phyloP scores from a whole-genome alignment of 2,113 vertebrate genomes.

The Cryptomyrus ogoouensis region DNA sequence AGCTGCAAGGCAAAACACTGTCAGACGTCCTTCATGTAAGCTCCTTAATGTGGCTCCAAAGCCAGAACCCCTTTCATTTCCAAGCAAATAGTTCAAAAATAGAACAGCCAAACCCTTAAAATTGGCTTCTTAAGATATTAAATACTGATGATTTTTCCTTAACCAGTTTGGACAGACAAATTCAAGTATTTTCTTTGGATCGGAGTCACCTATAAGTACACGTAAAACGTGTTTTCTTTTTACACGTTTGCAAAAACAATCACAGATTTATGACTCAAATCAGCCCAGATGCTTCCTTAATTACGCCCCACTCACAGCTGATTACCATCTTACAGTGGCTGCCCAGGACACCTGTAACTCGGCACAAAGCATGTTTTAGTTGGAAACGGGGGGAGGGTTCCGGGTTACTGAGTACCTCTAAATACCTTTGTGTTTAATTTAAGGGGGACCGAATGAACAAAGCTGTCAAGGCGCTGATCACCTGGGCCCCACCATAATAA shows the following conservation, averaged over 20 bases:
- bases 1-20: not conserved
- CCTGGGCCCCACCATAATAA: not conserved
- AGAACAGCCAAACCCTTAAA: not conserved
- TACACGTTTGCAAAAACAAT: not conserved
- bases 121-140: not conserved
- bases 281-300: conserved; percentile 7
- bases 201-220: not conserved
- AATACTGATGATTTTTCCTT: not conserved
- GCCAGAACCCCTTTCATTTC: not conserved
- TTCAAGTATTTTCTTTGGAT: not conserved
- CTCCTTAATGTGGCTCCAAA: not conserved
- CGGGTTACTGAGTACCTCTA: not conserved
- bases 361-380: not conserved
- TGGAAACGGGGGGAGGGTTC: not conserved
- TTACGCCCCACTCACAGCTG: not conserved
- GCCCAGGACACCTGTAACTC: not conserved
- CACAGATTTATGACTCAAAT: not conserved
- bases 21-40: not conserved
- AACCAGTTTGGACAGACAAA: not conserved
- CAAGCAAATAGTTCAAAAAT: not conserved
- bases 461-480: not conserved
- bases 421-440: not conserved
- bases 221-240: not conserved
- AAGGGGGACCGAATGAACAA: not conserved
- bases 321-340: not conserved